A percentile compares a stretch with the other conserved stretches of the same genome.
These are phyloP conservation scores for Hybos culiciformis DNA, from an alignment of 2,888 invertebrate species.

Conservation along the genomic window DNA sequence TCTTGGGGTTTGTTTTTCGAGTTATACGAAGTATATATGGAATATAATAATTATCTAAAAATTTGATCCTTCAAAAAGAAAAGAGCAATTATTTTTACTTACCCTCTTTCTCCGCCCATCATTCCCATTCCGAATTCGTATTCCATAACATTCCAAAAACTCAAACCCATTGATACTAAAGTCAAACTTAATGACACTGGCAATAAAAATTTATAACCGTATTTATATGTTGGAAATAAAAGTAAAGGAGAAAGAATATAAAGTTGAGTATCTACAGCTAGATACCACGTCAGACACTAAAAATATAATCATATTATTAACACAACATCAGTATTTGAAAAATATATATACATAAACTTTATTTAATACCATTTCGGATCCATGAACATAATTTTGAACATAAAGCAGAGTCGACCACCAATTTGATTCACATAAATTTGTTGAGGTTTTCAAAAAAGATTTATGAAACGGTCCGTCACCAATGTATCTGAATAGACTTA, in stretches of 20 bases:
- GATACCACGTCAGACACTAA: conserved; percentile 43
- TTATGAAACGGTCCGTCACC: conserved; percentile 37
- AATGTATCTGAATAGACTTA: conserved; percentile 31
- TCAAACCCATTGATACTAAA: conserved; percentile 27
- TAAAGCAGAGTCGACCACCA: conserved; percentile 41
- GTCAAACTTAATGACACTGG: conserved; percentile 27
- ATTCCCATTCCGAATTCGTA: conserved; percentile 28
- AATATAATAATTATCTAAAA: background rate
- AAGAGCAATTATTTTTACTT: too few species aligned
- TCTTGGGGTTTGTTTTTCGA: too few species aligned
- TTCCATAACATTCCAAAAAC: conserved; percentile 27
- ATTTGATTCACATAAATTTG: conserved; percentile 27
- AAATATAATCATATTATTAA: conserved; percentile 28
- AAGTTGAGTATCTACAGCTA: conserved; percentile 45
- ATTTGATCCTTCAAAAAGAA: background rate
- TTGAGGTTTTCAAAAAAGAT: conserved; percentile 19
- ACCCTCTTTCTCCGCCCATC: conserved; percentile 27
- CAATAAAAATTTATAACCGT: conserved; percentile 30
- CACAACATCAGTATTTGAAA: background rate
- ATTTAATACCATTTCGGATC: conserved; percentile 24
- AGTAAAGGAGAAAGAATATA: conserved; percentile 42
- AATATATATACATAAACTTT: background rate
- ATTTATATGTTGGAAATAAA: conserved; percentile 37
- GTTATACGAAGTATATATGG: background rate
- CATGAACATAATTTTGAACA: conserved; percentile 37